Conservation (phyloP, 2,888 invertebrate genomes). For the Eulithis testata region DNA sequence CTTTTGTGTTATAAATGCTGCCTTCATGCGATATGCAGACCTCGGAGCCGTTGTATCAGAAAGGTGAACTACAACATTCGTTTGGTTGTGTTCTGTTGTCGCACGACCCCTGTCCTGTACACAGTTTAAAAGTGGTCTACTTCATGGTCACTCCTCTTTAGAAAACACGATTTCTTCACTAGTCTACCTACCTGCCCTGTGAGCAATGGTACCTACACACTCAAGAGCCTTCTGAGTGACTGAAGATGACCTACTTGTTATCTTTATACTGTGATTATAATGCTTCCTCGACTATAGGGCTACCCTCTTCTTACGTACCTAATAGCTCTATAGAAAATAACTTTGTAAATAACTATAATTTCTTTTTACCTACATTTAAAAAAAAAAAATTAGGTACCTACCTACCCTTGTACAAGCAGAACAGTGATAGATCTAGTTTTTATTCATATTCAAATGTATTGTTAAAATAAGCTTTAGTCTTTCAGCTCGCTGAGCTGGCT, state of each 20-base stretch:
- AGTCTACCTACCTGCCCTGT: neutral
- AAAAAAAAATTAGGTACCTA: neutral
- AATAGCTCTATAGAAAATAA: constrained; percentile 3
- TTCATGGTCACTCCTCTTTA: constrained; percentile 28
- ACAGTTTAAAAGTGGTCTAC: constrained; percentile 33
- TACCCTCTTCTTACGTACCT: constrained; percentile 35
- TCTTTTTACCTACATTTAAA: neutral
- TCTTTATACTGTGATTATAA: constrained; percentile 20
- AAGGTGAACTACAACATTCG: constrained; percentile 70
- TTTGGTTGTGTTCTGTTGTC: constrained; percentile 37
- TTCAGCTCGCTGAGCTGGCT: no score
- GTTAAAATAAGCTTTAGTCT: no score
- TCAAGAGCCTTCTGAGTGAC: constrained; percentile 17
- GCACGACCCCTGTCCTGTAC: constrained; percentile 40
- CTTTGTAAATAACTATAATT: constrained; percentile 3
- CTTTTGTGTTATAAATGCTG: constrained; percentile 79
- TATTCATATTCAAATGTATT: no score
- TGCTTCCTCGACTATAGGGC: constrained; percentile 22
- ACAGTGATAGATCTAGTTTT: no score
- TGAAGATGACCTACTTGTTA: constrained; percentile 24
- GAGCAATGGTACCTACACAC: neutral
- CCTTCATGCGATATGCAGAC: constrained; percentile 70
- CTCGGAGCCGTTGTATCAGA: constrained; percentile 74
- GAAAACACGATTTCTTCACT: neutral
- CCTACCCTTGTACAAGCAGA: no score